Conservation (phyloP, 2,113 vertebrate genomes). For the Entelurus aequoreus region DNA sequence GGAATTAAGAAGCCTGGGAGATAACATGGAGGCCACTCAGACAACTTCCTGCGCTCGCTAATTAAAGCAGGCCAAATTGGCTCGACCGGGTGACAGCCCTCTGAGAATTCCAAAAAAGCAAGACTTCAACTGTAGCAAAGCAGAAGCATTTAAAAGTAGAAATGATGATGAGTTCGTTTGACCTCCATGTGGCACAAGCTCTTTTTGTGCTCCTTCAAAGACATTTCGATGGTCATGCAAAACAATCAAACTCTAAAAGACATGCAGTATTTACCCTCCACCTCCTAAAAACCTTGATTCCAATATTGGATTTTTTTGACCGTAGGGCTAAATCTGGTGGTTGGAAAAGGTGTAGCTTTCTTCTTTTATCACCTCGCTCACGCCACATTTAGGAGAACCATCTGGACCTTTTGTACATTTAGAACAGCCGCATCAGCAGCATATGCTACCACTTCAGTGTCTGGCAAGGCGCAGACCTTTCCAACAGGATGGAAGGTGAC, state of each 20-base stretch:
- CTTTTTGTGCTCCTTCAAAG: neutral
- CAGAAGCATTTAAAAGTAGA: constrained; percentile 8
- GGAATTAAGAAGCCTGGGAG: constrained; percentile 44
- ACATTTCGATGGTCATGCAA: neutral
- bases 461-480: constrained; percentile 53
- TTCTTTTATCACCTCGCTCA: constrained; percentile 33
- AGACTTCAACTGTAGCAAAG: constrained; percentile 27
- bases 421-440: constrained; percentile 55
- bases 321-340: constrained; percentile 31
- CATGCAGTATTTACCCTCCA: neutral
- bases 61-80: constrained; percentile 59
- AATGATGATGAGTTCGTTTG: constrained; percentile 2
- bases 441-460: constrained; percentile 61
- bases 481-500: constrained; percentile 51
- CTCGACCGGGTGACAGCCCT: constrained; percentile 24
- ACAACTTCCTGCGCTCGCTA: constrained; percentile 44
- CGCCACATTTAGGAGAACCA: constrained; percentile 60
- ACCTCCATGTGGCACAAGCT: neutral
- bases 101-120: constrained; percentile 38
- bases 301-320: constrained; percentile 48
- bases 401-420: constrained; percentile 62
- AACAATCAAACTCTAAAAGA: neutral
- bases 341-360: constrained; percentile 25
- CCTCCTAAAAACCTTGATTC: constrained; percentile 13
- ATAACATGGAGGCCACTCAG: constrained; percentile 42